These are phyloP conservation scores for Zoanthus sansibaricus DNA, from an alignment of 92 coral and sea anemone species.

Conservation along the genomic window DNA sequence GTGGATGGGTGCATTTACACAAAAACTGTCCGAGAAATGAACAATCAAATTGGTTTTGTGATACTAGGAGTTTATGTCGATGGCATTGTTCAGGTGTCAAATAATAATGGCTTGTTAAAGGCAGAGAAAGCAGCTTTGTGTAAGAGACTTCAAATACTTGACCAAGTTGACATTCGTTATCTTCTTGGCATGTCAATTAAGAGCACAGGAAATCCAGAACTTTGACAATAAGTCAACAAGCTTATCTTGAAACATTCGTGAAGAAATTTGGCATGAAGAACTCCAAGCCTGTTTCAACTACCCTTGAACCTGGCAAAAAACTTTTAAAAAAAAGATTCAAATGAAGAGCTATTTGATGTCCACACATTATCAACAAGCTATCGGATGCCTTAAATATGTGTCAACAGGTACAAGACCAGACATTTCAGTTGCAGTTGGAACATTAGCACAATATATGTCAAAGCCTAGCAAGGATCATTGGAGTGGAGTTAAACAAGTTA, in stretches of 20 bases:
- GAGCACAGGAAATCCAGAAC: conserved; percentile 64
- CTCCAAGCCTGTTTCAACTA: conserved; percentile 73
- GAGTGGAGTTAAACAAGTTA: conserved; percentile 49
- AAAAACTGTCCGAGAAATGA: conserved; percentile 50
- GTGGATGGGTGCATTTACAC: conserved; percentile 53
- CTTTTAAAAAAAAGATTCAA: conserved; percentile 42
- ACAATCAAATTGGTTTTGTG: conserved; percentile 43
- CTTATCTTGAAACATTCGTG: conserved; percentile 59
- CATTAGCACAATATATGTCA: conserved; percentile 49
- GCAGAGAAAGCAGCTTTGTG: conserved; percentile 64
- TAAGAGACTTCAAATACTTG: conserved; percentile 60
- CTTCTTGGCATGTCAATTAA: conserved; percentile 70
- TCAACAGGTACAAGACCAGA: conserved; percentile 76
- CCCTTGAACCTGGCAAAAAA: conserved; percentile 70
- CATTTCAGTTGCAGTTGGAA: conserved; percentile 54
- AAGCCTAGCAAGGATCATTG: conserved; percentile 57
- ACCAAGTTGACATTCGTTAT: conserved; percentile 61
- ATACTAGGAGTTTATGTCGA: conserved; percentile 53
- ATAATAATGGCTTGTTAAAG: conserved; percentile 53
- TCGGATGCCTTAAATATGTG: conserved; percentile 69
- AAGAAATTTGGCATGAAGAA: conserved; percentile 72
- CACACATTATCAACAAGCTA: conserved; percentile 61
- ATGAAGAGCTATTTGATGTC: conserved; percentile 55
- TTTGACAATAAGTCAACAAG: conserved; percentile 65
- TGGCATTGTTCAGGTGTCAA: conserved; percentile 57